Percentiles rank a stretch among this genome's conserved stretches.
These are phyloP conservation scores for Vultur gryphus DNA, from an alignment of 2,797 vertebrate genomes.

Conservation along the genomic window DNA sequence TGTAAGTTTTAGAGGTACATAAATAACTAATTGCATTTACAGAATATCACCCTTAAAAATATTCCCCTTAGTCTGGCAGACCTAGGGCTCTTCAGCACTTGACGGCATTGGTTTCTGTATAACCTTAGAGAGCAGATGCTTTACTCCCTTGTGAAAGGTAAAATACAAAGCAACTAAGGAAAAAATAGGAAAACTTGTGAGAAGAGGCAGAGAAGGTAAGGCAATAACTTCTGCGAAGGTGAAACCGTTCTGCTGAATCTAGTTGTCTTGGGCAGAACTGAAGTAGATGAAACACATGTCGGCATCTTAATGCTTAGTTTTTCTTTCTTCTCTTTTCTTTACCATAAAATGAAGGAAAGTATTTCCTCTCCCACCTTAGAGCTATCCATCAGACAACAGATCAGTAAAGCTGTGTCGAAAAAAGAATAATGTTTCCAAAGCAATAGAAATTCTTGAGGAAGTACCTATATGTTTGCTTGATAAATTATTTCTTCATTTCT, in stretches of 20 bases:
- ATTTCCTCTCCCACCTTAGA: not conserved
- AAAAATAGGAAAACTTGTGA: not conserved
- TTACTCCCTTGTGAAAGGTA: not conserved
- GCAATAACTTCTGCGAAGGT: not conserved
- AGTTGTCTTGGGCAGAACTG: not conserved
- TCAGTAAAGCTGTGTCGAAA: not conserved
- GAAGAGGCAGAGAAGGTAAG: not conserved
- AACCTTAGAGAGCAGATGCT: not conserved
- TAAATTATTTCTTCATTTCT: slow-evolving; percentile 27
- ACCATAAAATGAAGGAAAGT: not conserved
- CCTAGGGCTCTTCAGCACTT: not conserved
- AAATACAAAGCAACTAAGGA: not conserved
- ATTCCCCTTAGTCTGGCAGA: not conserved
- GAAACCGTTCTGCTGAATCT: not conserved
- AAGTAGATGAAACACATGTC: not conserved
- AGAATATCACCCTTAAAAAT: not conserved
- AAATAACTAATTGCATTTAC: not conserved
- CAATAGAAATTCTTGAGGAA: not conserved
- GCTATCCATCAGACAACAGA: not conserved
- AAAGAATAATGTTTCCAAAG: not conserved
- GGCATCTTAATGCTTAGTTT: not conserved
- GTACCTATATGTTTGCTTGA: not conserved
- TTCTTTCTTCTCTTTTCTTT: not conserved
- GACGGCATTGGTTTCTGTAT: not conserved
- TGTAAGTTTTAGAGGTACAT: not conserved